Conservation (phyloP, 2,797 vertebrate genomes). For the Bradypodion ventrale region DNA sequence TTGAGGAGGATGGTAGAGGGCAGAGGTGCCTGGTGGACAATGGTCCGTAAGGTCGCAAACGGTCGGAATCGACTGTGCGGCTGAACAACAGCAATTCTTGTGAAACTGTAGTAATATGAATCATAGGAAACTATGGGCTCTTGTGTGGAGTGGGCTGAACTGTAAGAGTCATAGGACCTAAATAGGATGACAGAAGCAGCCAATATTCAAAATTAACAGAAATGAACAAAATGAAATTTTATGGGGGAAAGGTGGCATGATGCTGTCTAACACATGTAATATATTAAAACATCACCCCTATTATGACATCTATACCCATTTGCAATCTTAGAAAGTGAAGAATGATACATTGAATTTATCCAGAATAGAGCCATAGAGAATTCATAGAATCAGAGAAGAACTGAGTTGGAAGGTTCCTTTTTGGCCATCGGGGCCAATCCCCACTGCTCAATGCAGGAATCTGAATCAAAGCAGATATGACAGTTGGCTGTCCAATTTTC, state of each 20-base stretch:
- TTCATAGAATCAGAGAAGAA: no score
- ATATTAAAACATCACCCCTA: no score
- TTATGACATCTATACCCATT: neutral
- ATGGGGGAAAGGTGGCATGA: neutral
- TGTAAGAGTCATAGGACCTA: conserved; percentile 5
- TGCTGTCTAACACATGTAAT: neutral
- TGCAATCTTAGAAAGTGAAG: neutral
- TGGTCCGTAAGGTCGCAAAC: no score
- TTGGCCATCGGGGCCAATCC: no score
- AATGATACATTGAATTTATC: neutral
- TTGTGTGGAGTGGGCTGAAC: conserved; percentile 8
- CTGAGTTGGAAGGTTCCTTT: no score
- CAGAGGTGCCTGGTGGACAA: no score
- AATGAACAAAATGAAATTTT: conserved; percentile 38
- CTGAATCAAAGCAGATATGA: no score
- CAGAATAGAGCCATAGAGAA: neutral
- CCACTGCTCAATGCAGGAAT: no score
- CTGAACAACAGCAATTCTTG: no score
- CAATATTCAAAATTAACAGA: conserved; percentile 42
- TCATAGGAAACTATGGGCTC: conserved; percentile 26
- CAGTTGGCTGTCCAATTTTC: no score
- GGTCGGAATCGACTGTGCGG: no score
- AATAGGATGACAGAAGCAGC: neutral
- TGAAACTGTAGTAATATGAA: conserved; percentile 30
- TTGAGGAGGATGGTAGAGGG: no score